phyloP scores from a whole-genome alignment of 2,888 invertebrate species.

The Heteromurus nitidus region DNA sequence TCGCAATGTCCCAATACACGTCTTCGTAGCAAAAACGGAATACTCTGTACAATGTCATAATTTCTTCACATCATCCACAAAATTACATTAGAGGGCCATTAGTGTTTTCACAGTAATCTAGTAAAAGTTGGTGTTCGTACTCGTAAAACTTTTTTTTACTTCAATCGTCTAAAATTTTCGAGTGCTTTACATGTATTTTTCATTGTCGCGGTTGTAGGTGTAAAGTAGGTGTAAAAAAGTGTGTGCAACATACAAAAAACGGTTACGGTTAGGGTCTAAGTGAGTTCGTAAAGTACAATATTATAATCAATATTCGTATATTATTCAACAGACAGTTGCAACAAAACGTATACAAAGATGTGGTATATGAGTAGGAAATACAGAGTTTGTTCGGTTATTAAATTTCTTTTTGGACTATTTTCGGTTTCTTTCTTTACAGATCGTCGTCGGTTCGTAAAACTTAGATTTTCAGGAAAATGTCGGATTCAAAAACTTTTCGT shows the following conservation, averaged over 20 bases:
- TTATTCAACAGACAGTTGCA: slow-evolving; percentile 58
- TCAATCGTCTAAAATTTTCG: neutral
- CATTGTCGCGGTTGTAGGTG: neutral
- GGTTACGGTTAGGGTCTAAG: slow-evolving; percentile 4
- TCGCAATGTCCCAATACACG: neutral
- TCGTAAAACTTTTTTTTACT: neutral
- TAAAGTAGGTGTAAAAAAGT: neutral
- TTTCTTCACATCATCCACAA: neutral
- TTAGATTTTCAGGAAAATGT: no score
- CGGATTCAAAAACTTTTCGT: no score
- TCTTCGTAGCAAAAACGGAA: no score
- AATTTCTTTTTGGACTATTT: no score
- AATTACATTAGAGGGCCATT: neutral
- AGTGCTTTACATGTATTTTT: slow-evolving; percentile 29
- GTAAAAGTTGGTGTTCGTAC: neutral
- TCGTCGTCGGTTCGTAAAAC: no score
- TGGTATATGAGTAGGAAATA: no score
- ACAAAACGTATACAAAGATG: slow-evolving; percentile 38
- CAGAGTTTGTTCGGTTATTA: neutral
- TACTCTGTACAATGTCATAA: no score
- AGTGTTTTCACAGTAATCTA: slow-evolving; percentile 1
- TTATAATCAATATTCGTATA: no score
- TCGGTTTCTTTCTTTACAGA: slow-evolving; percentile 44
- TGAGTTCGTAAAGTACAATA: slow-evolving; percentile 24
- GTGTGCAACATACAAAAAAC: neutral